Percentiles rank a stretch among this genome's conserved stretches.
phyloP scores from a whole-genome alignment of 2,113 vertebrate genomes.

The Tetrao urogallus region DNA sequence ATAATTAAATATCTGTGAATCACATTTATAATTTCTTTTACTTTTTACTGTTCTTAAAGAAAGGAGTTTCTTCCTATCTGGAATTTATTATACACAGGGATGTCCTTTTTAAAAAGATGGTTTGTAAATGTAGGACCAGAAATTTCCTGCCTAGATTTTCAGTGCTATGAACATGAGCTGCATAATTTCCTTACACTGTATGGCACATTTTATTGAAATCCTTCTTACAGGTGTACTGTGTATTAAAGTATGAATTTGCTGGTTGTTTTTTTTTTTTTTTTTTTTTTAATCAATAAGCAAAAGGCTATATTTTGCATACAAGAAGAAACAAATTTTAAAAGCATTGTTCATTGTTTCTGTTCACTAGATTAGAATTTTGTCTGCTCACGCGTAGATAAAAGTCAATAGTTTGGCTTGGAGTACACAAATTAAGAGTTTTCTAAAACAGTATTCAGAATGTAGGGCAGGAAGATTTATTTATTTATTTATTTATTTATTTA shows the following conservation, averaged over 20 bases:
- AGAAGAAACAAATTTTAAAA: background rate
- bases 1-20: background rate
- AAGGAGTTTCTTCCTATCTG: background rate
- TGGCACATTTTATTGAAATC: background rate
- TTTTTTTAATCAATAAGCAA: background rate
- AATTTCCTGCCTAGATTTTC: background rate
- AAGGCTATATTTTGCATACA: background rate
- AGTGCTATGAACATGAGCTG: background rate
- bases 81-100: background rate
- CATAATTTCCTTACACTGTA: background rate
- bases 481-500: conserved; percentile 23
- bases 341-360: background rate
- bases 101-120: background rate
- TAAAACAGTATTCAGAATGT: conserved; percentile 51
- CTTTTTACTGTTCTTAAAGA: background rate
- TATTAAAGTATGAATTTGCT: background rate
- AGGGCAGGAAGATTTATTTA: conserved; percentile 1
- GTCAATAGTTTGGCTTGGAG: background rate
- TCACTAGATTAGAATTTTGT: background rate
- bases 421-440: background rate
- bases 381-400: background rate
- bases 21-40: background rate
- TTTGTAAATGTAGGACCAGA: background rate
- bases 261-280: background rate
- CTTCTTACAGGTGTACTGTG: background rate